Conservation (phyloP, 2,113 vertebrate species). For the Vulpes vulpes region DNA sequence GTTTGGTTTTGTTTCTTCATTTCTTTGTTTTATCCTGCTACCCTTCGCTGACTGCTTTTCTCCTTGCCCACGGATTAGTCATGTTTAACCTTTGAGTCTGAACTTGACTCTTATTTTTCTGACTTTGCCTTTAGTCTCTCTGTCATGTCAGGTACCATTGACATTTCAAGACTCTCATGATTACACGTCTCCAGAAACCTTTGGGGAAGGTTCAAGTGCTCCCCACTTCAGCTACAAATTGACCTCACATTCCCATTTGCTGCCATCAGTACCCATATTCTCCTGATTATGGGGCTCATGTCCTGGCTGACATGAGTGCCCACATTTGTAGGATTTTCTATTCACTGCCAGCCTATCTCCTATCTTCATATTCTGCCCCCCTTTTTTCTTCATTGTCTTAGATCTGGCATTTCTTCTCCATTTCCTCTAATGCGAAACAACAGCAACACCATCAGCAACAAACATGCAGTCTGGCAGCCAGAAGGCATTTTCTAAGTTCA, state of each 20-base stretch:
- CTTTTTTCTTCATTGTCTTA: background rate
- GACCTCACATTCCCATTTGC: accelerated
- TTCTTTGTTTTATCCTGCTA: background rate
- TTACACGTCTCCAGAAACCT: background rate
- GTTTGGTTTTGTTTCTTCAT: background rate
- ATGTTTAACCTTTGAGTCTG: background rate
- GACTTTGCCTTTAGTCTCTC: background rate
- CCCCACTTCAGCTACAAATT: background rate
- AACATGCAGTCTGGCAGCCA: background rate
- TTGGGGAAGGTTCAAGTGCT: too few species aligned
- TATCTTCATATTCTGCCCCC: background rate
- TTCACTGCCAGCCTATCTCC: background rate
- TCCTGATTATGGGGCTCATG: background rate
- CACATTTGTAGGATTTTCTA: background rate
- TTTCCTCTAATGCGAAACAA: background rate
- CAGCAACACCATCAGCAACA: background rate
- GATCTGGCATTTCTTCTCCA: background rate
- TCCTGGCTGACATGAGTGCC: background rate
- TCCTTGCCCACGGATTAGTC: background rate
- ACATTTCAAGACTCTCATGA: background rate
- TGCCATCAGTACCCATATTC: background rate
- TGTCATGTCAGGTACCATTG: background rate
- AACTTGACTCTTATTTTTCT: background rate
- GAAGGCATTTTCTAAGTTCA: background rate
- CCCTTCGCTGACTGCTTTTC: background rate